phyloP scores from a whole-genome alignment of 1,140 invertebrate genomes.

The Pantala flavescens region DNA sequence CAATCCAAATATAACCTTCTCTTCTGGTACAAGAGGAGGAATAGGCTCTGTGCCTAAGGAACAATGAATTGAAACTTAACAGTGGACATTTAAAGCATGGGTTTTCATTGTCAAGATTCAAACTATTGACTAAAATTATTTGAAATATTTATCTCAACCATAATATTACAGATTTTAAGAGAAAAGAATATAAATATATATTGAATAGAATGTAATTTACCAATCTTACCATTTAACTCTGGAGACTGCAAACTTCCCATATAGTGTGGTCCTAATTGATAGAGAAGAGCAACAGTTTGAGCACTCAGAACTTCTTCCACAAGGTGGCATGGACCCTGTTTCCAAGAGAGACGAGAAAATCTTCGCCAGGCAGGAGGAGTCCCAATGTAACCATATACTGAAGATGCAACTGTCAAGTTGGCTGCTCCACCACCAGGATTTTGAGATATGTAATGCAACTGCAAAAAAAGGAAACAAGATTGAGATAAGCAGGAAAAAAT shows the following conservation, averaged over 20 bases:
- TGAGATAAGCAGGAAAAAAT: no score
- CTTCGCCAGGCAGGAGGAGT: conserved; percentile 78
- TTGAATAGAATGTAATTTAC: not conserved
- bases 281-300: conserved; percentile 67
- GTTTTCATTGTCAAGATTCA: no score
- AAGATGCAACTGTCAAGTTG: conserved; percentile 75
- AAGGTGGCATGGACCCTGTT: conserved; percentile 87
- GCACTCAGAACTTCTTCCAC: conserved; percentile 81
- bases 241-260: conserved; percentile 79
- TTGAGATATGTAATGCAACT: conserved; percentile 89
- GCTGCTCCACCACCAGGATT: conserved; percentile 81
- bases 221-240: conserved; percentile 43
- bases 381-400: conserved; percentile 88
- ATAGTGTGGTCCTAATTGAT: conserved; percentile 80
- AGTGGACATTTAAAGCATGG: not conserved
- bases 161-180: no score
- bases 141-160: no score
- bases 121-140: no score
- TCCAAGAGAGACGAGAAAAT: conserved; percentile 81
- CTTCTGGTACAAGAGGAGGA: conserved; percentile 71
- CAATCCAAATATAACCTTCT: conserved; percentile 89
- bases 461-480: not conserved
- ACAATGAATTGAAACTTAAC: not conserved
- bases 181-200: not conserved
- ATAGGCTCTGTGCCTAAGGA: conserved; percentile 50